Evolutionary conservation across 2,113 vertebrate genomes (phyloP), one percentile per base, ranked within the genome.

Genomic region (Cololabis saira): DNA sequence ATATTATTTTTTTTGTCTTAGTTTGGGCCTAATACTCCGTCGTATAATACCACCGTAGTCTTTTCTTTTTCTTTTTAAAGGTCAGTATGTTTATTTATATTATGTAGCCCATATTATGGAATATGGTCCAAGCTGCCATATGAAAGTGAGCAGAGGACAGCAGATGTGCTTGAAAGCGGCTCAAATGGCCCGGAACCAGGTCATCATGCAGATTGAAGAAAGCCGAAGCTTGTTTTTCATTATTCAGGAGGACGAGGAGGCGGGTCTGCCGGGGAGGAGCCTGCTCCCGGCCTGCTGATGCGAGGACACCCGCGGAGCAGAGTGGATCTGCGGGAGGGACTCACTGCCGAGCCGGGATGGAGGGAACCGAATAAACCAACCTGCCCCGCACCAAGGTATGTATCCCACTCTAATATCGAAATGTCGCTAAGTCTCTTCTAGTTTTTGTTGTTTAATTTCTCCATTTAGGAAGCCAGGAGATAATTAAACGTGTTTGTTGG

Each of bases 221-320:
- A 82, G 45, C 68, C 89, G 48, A 43, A 2, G 45, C 74, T 58
- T 44, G 74, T 19, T 61, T 69, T 87, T 64, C 68, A 85, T 87
- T 80, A 87, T 88, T 88, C 63, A 87, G 73, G 66, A 81, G 59
- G 70, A 58, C 55, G 61, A 1, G 61, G 63, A 43, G 22, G 56
- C 65, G 30, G 9, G 55, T 68, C 60, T 56, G 60, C 51, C 42
- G 70, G 54, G 70, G 87, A 21, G 89, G 86, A 77, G 85, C 47
- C 73, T 79, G 52, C 17, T 6, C 53, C 58, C 33, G 60, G 44
- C 12, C 18, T 44, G 67, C 74, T 60, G 87, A 82, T 63, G 81
- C 65, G 80, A 71, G 59, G 15, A 68, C 27, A 44, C 17, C 19
- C n/a, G 3, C 27, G 13, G 24, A 22, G 30, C 53, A 21, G 18